Base-by-base conservation (phyloP, 2,888 invertebrate genomes). In the Crioceris asparagi region DNA sequence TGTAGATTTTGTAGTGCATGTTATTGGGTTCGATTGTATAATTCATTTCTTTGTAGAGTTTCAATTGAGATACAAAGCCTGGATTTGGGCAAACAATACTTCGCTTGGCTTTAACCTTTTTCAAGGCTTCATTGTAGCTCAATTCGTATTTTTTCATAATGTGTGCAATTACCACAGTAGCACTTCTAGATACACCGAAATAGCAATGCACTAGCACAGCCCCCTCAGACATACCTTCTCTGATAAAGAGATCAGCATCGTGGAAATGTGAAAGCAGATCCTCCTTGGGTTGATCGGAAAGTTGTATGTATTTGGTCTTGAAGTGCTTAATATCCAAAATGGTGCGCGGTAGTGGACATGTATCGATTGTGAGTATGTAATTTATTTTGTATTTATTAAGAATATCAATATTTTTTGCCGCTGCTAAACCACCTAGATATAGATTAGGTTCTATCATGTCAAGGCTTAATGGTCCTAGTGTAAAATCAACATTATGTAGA, bases 111-210 rank as follows among this genome's bases (percentile, higher is more conserved):
- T 79, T 79, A 0, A 85, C 83, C 44, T 43, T 56, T 29, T 77
- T 72, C 42, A 79, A 77, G 0, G 90, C 88, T 32, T 82, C 78
- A 21, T 74, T 69, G 49, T 79, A 83, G 39, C 75, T 73, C 29
- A 86, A 60, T n/a, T 74, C 65, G 56, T 86, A 76, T 50, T 83
- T 85, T 55, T 83, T 81, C 93, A 93, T 93, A 8, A 90, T 64
- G 59, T 81, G 90, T 1, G 85, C 90, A 38, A 90, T 79, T 0
- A 91, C 83, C 3, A 91, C 70, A 0, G 91, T 81, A 0, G 90
- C 85, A 59, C 92, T 92, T 36, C 93, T 74, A 1, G 92, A 93
- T 3, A 91, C 82, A 10, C 93, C 93, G 53, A 82, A 91, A 60
- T 87, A 87, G 63, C 93, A 94, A 58, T 94, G 93, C 2, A 92